Base-by-base conservation (phyloP, 2,797 vertebrate species). In the Bradypus variegatus region DNA sequence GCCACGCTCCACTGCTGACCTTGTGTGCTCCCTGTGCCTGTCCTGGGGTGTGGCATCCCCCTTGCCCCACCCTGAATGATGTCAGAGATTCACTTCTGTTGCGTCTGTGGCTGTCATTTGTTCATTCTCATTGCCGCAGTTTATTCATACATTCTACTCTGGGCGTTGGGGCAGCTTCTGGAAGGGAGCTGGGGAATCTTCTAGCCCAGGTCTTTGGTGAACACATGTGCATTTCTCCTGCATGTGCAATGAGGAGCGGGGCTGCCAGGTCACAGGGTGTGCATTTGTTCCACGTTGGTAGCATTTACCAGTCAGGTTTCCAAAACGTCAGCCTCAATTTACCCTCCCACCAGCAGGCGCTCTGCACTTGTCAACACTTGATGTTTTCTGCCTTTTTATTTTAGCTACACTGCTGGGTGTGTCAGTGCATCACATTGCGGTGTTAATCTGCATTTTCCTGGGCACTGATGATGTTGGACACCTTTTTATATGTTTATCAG, bases 181-280 rank as follows among this genome's bases (percentile, higher is more conserved):
- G 16, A 2, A 58, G 55, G 55, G 18, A 58, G 55, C 55, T 16
- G 16, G 55, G 3, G 53, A 14, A 55, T 14, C 18, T 19, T 31
- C 58, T 5, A 14, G 41, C 23, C 6, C 23, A 12, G 23, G 60
- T 15, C 25, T 38, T 18, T 2, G 73, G 58, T 9, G 31, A 29
- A 11, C 41, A 19, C 38, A 1, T 11, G 41, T 21, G 50, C 33
- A 4, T 21, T 29, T 79, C 21, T 27, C 36, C 36, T 11, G 14
- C 0, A 4, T 0, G 29, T 5, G 1, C 13, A n/a, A 29, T 12
- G 4, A 0, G 21, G 45, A 41, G 29, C 29, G 27, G 53, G 18
- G 16, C 55, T 7, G 55, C 18, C 13, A 11, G 50, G 50, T 14
- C 50, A 12, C 50, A 50, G 55, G 5, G 55, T 21, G 18, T 7